Evolutionary conservation across 2,888 invertebrate genomes (phyloP), one percentile per base, ranked within the genome.

Genomic region (Drosophila lacicola): DNA sequence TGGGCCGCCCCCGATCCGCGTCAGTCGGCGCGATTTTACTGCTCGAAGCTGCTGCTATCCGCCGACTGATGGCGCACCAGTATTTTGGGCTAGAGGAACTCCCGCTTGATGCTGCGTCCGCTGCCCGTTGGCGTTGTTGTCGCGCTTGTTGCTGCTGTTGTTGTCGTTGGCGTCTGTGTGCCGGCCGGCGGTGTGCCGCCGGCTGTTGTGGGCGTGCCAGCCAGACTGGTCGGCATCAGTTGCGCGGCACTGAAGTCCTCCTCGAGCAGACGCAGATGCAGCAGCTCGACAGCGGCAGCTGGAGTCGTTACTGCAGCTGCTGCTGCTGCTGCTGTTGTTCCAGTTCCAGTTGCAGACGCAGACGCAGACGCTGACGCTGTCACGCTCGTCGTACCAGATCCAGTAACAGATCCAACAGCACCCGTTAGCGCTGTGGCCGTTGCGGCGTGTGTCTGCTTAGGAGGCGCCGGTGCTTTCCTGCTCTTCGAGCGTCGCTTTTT

Each of bases 401-500:
- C 83, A 73, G 68, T 53, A 29, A 41, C 54, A 46, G 70, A 34
- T 41, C 53, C 66, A 65, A 47, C 46, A 50, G 57, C 70, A 66
- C 62, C 81, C 76, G 78, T 54, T 55, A 54, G 50, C 54, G 77
- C 45, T 63, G 80, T 70, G 53, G 76, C 77, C 88, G 89, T 53
- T 89, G 79, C 70, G 61, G 78, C 80, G 70, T 82, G 88, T 81
- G 90, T 78, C 89, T 90, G 93, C 90, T 92, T 92, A 78, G 92
- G 94, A 79, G 92, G 93, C 79, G 93, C 94, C 89, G 93, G 93
- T 91, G 93, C 92, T 91, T 95, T 94, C 80, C 94, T 92, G 88
- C 94, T 94, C 92, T 95, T 95, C 86, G 94, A 94, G 74, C 94
- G 93, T 76, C 95, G 93, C 90, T 94, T 95, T 70, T 93, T 91